Evolutionary conservation across 2,113 vertebrate genomes (phyloP).

Genomic region (Dendrocopos noguchii): DNA sequence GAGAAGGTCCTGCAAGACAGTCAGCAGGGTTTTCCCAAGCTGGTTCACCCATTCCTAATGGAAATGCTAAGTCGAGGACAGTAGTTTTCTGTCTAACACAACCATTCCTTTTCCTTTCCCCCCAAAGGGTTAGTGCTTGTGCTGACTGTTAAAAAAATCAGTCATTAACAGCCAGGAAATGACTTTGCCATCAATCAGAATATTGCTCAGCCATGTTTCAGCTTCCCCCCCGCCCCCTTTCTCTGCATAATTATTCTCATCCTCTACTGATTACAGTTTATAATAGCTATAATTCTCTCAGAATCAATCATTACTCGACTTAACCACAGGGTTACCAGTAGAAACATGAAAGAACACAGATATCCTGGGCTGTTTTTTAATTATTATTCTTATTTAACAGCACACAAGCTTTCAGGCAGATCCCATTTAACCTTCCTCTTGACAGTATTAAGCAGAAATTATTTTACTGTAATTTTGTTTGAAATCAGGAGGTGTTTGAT

Average conservation of each 20-base stretch:
- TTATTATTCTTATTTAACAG: conserved; percentile 48
- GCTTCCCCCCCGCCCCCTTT: conserved; percentile 60
- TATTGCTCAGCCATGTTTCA: conserved; percentile 77
- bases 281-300: conserved; percentile 83
- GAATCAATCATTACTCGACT: conserved; percentile 77
- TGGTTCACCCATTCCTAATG: too few species aligned
- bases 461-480: conserved; percentile 22
- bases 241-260: conserved; percentile 79
- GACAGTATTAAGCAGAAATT: background rate
- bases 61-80: conserved; percentile 40
- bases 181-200: conserved; percentile 83
- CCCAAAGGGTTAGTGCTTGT: conserved; percentile 61
- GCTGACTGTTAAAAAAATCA: conserved; percentile 81
- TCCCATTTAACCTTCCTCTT: background rate
- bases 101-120: conserved; percentile 43
- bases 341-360: conserved; percentile 69
- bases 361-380: conserved; percentile 50
- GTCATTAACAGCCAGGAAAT: conserved; percentile 81
- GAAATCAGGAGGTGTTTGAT: background rate
- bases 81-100: conserved; percentile 56
- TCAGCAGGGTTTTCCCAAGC: too few species aligned
- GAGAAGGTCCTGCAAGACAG: too few species aligned
- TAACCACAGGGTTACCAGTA: conserved; percentile 71
- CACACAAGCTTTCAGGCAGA: background rate
- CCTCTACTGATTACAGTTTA: conserved; percentile 80